Base-by-base conservation (phyloP, 2,113 vertebrate species). In the Catharus minimus region DNA sequence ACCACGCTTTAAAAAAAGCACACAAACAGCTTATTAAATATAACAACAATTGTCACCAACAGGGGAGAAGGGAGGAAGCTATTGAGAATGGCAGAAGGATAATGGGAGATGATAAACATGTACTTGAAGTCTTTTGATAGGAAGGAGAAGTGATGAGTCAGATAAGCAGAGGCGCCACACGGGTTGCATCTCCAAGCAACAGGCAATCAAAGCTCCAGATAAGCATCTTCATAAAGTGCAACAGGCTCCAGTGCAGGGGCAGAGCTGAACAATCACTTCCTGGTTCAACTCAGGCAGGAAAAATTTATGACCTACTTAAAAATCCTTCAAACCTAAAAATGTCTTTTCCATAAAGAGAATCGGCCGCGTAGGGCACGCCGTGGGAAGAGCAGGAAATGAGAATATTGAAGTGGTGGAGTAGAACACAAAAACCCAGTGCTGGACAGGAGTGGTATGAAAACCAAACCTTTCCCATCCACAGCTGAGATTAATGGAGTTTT, bases 151-250 rank as follows among this genome's bases (percentile, higher is more conserved):
- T 62, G 97, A 98, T 98, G 96, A 96, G 93, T 79, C 89, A 94
- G 98, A 98, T 98, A 98, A 98, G 96, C 96, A 66, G 90, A 97
- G 98, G 98, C 97, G 97, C 98, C 98, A 98, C 61, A 18, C 41
- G 75, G 92, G 95, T 91, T 80, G 53, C 82, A 97, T 97, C 97
- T 98, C 98, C 93, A 93, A 98, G 98, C 97, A 97, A 97, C 92
- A 94, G 97, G 97, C 96, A 97, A 97, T 97, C 96, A 96, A 97
- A 96, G 66, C 94, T 86, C 57, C 88, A 96, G 98, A 99, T 98
- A 98, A 98, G 94, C 95, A 98, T 98, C 98, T 96, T 97, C 96
- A 96, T 89, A 92, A 96, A 94, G 97, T 81, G 96, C 95, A 95
- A 93, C 94, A 81, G 94, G 86, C 94, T 97, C 82, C 24, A 96